phyloP scores from a whole-genome alignment of 2,797 vertebrate genomes.

The Leptoclinus maculatus region DNA sequence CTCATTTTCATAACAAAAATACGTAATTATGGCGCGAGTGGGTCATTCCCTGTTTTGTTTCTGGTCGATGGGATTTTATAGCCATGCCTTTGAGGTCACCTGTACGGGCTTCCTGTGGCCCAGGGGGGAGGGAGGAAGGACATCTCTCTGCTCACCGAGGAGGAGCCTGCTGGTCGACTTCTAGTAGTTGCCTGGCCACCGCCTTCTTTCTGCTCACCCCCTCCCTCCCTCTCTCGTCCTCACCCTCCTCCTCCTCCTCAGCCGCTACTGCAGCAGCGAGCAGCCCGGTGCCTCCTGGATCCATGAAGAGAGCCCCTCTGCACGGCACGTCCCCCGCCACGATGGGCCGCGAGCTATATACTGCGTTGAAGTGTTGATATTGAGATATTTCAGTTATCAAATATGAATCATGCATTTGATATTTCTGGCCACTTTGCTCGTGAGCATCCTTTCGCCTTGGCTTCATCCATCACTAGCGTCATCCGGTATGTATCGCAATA shows the following conservation, averaged over 20 bases:
- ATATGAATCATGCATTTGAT: conserved; percentile 90
- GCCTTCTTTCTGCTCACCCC: conserved; percentile 71
- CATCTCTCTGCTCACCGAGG: conserved; percentile 71
- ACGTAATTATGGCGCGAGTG: background rate
- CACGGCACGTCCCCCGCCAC: conserved; percentile 70
- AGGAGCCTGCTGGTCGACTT: conserved; percentile 73
- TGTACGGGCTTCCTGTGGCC: conserved; percentile 38
- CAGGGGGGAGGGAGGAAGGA: conserved; percentile 51
- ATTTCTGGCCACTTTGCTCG: conserved; percentile 86
- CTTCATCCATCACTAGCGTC: conserved; percentile 81
- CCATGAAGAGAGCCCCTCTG: conserved; percentile 71
- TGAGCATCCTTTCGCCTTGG: conserved; percentile 82
- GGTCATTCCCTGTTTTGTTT: conserved; percentile 3
- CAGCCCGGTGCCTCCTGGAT: conserved; percentile 72
- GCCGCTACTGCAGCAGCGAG: conserved; percentile 74
- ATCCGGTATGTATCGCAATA: conserved; percentile 87
- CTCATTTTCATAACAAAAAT: background rate
- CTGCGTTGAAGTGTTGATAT: conserved; percentile 82
- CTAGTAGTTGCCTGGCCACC: conserved; percentile 79
- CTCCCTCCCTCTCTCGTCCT: background rate
- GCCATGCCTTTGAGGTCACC: conserved; percentile 52
- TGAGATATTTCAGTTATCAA: conserved; percentile 81
- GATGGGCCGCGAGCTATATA: conserved; percentile 77
- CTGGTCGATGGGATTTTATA: background rate
- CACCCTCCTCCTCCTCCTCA: conserved; percentile 34